Base-by-base conservation (phyloP, 2,797 vertebrate genomes). In the Borostomias antarcticus region DNA sequence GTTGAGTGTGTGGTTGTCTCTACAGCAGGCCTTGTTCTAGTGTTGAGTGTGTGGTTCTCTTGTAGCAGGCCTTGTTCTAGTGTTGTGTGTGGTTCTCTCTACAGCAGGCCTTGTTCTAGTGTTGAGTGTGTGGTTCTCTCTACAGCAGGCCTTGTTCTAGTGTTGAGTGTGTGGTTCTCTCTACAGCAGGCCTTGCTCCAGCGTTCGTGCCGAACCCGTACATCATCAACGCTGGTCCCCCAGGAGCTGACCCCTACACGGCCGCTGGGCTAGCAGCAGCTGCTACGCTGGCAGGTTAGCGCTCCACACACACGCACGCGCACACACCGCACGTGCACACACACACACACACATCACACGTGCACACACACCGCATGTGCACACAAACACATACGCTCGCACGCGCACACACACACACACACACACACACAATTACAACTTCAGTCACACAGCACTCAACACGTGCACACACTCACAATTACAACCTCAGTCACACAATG, bases 161-260 rank as follows among this genome's bases (percentile, higher is more conserved):
- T 40, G 9, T 43, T 17, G 15, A n/a, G n/a, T n/a, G n/a, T n/a
- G n/a, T n/a, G n/a, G n/a, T 47, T 17, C 21, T 51, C 17, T 76
- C 60, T 48, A 28, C 92, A 82, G 93, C 95, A 92, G 96, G 97
- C 83, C 95, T 98, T 83, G 94, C 96, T 88, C 96, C 97, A 92
- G 95, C 97, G n/a, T 99, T 99, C 89, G 93, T 99, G 94, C 96
- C 96, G 94, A 99, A 99, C 88, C 97, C 97, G 11, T 99, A 99
- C 82, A 98, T 99, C 91, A 98, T 99, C 82, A 98, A 97, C 72
- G 93, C 97, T 78, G 96, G 83, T 72, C 97, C 96, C 76, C 96
- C 95, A 77, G 97, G 97, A 88, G 84, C 97, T 0, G 97, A 99
- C 82, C 97, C 97, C 0, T 98, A 99, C 80, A 96, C 96, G 32